These are phyloP conservation scores for Plodia interpunctella DNA, from an alignment of 1,140 invertebrate genomes.

Conservation along the genomic window DNA sequence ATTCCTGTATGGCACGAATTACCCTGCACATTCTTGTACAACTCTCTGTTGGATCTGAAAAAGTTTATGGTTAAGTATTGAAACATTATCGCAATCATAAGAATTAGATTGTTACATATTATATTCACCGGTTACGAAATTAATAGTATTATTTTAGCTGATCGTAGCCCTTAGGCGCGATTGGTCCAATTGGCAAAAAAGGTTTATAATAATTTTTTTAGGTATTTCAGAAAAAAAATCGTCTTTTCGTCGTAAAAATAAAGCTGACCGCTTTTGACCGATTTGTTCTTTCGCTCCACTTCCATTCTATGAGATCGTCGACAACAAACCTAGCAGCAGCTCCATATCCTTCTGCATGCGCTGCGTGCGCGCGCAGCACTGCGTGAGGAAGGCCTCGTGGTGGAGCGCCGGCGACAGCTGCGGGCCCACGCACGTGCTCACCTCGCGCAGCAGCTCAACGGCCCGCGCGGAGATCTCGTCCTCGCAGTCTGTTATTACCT, in stretches of 20 bases:
- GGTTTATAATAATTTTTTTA: too few relatives aligned
- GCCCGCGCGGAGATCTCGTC: slow-evolving; percentile 95
- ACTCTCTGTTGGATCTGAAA: slow-evolving; percentile 70
- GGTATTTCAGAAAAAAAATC: too few relatives aligned
- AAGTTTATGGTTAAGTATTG: slow-evolving; percentile 2
- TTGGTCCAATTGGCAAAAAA: too few relatives aligned
- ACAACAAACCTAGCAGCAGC: slow-evolving; percentile 27
- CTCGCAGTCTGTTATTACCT: slow-evolving; percentile 91
- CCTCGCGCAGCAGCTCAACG: slow-evolving; percentile 94
- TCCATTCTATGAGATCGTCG: too few relatives aligned
- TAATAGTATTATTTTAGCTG: too few relatives aligned
- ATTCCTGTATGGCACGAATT: slow-evolving; percentile 95
- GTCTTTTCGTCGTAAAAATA: too few relatives aligned
- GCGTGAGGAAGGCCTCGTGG: slow-evolving; percentile 93
- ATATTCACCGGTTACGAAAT: too few relatives aligned
- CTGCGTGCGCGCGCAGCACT: slow-evolving; percentile 92
- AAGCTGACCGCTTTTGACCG: too few relatives aligned
- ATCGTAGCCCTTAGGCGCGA: too few relatives aligned
- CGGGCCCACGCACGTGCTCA: slow-evolving; percentile 95
- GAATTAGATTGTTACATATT: too few relatives aligned
- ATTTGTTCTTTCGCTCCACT: too few relatives aligned
- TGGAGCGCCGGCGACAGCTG: slow-evolving; percentile 90
- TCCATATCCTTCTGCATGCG: slow-evolving; percentile 78
- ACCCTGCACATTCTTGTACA: slow-evolving; percentile 91
- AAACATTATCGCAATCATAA: too few relatives aligned